Conservation (phyloP, 35 echinoderm and acorn worm species). For the Anneissia japonica region DNA sequence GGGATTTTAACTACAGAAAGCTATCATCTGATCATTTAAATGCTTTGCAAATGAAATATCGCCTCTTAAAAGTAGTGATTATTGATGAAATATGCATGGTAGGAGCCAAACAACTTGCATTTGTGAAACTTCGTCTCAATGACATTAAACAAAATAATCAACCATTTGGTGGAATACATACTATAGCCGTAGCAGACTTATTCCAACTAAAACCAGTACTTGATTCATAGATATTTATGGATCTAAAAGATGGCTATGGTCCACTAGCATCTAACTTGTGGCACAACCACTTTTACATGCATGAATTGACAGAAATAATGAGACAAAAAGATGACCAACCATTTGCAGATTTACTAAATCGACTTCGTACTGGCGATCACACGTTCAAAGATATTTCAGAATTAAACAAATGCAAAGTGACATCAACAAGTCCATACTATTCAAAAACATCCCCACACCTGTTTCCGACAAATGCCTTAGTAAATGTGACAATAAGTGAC, state of each 20-base stretch:
- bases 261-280: slow-evolving; percentile 24
- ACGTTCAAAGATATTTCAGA: slow-evolving; percentile 6
- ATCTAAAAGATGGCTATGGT: slow-evolving; percentile 16
- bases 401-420: no score
- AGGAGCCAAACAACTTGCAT: neutral
- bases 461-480: no score
- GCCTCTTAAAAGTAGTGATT: neutral
- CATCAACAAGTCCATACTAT: no score
- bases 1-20: neutral
- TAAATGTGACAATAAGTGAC: neutral
- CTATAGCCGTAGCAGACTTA: neutral
- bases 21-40: neutral
- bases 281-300: slow-evolving; percentile 6
- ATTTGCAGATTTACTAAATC: slow-evolving; percentile 24
- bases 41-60: slow-evolving; percentile 1
- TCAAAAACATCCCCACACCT: no score
- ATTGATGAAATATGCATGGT: slow-evolving; percentile 46
- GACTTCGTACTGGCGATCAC: slow-evolving; percentile 6
- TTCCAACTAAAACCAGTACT: no score
- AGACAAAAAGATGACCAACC: slow-evolving; percentile 36
- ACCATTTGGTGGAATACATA: slow-evolving; percentile 23
- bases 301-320: slow-evolving; percentile 28
- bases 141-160: slow-evolving; percentile 18
- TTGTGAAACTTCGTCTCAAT: slow-evolving; percentile 4
- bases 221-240: no score